Evolutionary conservation across 2,888 invertebrate species (phyloP).

Genomic region (Ischnura elegans): DNA sequence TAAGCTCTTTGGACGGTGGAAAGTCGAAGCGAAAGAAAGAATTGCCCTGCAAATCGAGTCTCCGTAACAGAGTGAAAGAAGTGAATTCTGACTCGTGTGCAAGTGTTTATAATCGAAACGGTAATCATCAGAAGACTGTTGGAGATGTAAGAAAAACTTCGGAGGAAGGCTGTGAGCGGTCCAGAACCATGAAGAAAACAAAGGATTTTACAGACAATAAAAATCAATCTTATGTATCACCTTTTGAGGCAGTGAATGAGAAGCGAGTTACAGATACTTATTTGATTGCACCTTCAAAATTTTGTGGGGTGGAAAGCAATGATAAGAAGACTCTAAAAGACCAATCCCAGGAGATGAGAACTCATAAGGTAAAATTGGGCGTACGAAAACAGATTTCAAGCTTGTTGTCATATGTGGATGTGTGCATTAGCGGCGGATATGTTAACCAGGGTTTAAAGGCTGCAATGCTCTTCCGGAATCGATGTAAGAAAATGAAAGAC

Average conservation of each 20-base stretch:
- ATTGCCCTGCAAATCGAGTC: background rate
- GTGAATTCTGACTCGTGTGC: background rate
- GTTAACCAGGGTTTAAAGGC: conserved; percentile 79
- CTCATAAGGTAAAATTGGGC: conserved; percentile 73
- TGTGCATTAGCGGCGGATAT: conserved; percentile 83
- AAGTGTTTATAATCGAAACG: no score
- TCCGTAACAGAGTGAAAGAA: background rate
- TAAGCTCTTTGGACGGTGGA: background rate
- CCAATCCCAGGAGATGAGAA: conserved; percentile 71
- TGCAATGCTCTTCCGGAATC: conserved; percentile 79
- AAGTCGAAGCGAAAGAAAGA: background rate
- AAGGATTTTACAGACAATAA: background rate
- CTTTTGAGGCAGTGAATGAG: no score
- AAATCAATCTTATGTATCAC: background rate
- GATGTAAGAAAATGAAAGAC: conserved; percentile 73
- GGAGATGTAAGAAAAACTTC: background rate
- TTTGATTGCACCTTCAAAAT: no score
- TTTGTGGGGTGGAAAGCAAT: no score
- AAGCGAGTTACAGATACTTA: no score
- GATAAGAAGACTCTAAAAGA: no score
- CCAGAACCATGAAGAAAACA: background rate
- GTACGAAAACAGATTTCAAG: conserved; percentile 81
- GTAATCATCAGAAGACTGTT: no score
- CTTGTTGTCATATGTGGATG: conserved; percentile 84
- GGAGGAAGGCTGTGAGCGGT: background rate